Evolutionary conservation across 2,888 invertebrate species (phyloP).

Genomic region (Drosophila acutilabella): DNA sequence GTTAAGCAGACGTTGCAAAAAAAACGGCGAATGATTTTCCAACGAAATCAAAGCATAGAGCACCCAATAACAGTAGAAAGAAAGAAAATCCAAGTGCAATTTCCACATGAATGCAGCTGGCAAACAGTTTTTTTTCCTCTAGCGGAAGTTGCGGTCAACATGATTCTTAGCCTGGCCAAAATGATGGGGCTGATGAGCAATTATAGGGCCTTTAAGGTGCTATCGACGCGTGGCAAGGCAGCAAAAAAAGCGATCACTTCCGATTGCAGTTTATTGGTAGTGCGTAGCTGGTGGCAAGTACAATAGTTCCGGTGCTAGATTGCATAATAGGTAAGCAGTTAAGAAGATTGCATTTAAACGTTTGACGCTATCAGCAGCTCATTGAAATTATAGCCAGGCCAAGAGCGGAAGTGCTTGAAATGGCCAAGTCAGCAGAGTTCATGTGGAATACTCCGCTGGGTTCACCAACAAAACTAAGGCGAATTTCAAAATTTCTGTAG

Average conservation of each 20-base stretch:
- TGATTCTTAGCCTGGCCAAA: slow-evolving; percentile 16
- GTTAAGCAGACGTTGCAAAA: slow-evolving; percentile 65
- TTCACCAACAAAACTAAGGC: slow-evolving; percentile 24
- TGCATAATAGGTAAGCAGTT: slow-evolving; percentile 53
- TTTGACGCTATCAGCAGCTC: slow-evolving; percentile 25
- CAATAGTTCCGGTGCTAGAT: slow-evolving; percentile 51
- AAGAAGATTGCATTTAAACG: slow-evolving; percentile 62
- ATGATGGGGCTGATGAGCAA: slow-evolving; percentile 38
- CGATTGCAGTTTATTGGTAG: slow-evolving; percentile 46
- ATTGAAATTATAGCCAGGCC: slow-evolving; percentile 45
- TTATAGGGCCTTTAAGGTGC: slow-evolving; percentile 42
- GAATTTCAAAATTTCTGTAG: slow-evolving; percentile 48
- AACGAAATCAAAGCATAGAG: slow-evolving; percentile 73
- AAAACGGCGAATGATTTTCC: slow-evolving; percentile 58
- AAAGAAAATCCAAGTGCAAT: slow-evolving; percentile 19
- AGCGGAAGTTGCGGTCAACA: slow-evolving; percentile 59
- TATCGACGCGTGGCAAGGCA: slow-evolving; percentile 44
- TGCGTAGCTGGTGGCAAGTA: slow-evolving; percentile 30
- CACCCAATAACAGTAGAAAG: slow-evolving; percentile 59
- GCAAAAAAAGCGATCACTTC: slow-evolving; percentile 38
- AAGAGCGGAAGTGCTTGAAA: slow-evolving; percentile 56
- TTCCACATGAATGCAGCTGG: slow-evolving; percentile 65
- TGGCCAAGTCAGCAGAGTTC: slow-evolving; percentile 40
- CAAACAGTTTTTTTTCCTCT: neutral
- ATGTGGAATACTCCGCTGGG: slow-evolving; percentile 38